Base-by-base conservation (phyloP, 2,797 vertebrate species). In the Siniperca undulata region DNA sequence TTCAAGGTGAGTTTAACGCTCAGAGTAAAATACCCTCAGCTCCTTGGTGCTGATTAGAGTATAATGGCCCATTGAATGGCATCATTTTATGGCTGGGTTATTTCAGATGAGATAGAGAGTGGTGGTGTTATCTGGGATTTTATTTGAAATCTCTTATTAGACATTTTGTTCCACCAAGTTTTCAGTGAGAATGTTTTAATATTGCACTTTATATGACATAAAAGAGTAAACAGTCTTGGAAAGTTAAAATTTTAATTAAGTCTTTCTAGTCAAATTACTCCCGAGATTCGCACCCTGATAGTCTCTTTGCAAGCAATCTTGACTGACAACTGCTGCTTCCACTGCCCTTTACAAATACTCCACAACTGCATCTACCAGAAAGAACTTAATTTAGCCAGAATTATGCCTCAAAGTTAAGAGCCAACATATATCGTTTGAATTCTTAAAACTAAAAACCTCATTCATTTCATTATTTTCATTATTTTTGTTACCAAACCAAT, bases 1-100 rank as follows among this genome's bases (percentile, higher is more conserved):
- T 84, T 90, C 81, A 80, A 91, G 88, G 81, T 92, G 89, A 92
- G 83, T 87, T 91, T 67, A 84, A 88, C 80, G 58, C 60, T 68
- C 34, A 11, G 78, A 66, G 75, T 81, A 86, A 88, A 89, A 82
- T 79, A 84, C 87, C 84, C 86, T 85, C 77, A 72, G 83, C 88
- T 84, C 78, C 81, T 86, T 60, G 44, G 70, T 86, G 83, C 86
- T 94, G 90, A 94, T 94, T 91, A 87, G 83, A 81, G 83, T 86
- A 91, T 92, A 91, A 94, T 92, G 82, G 78, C 59, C 82, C 82
- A 58, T 71, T 94, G 88, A 95, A 93, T 89, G 79, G 90, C 73
- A 83, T 92, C 73, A 93, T 95, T 93, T 94, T 93, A 94, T 93
- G 93, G 90, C 87, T 94, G 84, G 85, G 66, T 92, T 93, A 80